Evolutionary conservation across 2,888 invertebrate species (phyloP), one percentile per base, ranked within the genome.

Genomic region (Unio delphinus): DNA sequence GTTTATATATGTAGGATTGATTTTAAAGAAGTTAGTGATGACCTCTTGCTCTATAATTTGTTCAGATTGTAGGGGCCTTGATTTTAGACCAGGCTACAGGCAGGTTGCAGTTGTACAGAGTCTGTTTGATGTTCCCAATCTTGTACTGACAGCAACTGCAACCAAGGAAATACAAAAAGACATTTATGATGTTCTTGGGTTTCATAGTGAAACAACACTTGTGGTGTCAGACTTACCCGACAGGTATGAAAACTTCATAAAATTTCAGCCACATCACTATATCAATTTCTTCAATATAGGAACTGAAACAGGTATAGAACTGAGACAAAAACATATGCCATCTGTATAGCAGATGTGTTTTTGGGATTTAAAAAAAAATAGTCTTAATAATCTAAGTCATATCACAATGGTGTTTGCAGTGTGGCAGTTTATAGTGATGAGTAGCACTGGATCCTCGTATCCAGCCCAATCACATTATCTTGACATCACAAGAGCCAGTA

Each of bases 81-180:
- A 73, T 26, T 69, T 73, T 55, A 28, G 73, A 68, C 73, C 73
- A 15, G 28, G 60, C 1, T 73, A 70, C 64, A 64, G 65, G 20
- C 7, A 65, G 58, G 65, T 74, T 4, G 30, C 70, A 45, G 59
- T 58, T 34, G 23, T 74, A 30, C 68, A 70, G 56, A 70, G 68
- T 55, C 54, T 71, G n/a, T 54, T 64, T 34, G 65, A 68, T 23
- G 63, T 60, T 18, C 74, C 70, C 30, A 64, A 62, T 34, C 68
- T 74, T 45, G 68, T 55, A 4, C 30, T 68, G 61, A 70, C 70
- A 56, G 74, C 74, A 18, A 74, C 74, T 61, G 68, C 66, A 26
- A 71, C 74, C n/a, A 60, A 30, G 55, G 20, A 68, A 45, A 74
- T 71, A 30, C 65, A 70, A 57, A 28, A 62, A 45, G 73, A 73